A percentile compares a stretch with the other conserved stretches of the same genome.
phyloP scores from a whole-genome alignment of 2,888 invertebrate genomes.

The Steinernema hermaphroditum region DNA sequence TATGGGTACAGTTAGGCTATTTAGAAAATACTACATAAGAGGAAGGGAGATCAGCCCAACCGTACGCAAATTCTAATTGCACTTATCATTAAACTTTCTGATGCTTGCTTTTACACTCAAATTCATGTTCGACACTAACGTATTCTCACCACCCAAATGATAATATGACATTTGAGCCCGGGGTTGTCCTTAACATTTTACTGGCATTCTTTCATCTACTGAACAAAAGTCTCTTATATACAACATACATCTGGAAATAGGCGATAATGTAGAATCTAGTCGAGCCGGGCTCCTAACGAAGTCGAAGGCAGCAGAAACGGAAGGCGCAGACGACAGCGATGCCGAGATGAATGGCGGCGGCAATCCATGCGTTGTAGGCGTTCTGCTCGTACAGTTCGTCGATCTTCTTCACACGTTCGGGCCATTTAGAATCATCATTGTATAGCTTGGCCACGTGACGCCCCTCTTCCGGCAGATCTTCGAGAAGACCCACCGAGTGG shows the following conservation, averaged over 20 bases:
- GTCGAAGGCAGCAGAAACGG: constrained; percentile 17
- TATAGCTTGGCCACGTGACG: no score
- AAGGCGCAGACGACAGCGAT: constrained; percentile 9
- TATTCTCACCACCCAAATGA: no score
- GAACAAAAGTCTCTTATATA: constrained; percentile 20
- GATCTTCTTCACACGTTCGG: constrained; percentile 18
- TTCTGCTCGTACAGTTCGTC: constrained; percentile 33
- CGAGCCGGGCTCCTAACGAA: neutral
- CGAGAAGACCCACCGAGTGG: constrained; percentile 41
- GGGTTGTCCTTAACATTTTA: neutral
- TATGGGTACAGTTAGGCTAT: no score
- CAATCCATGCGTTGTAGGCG: constrained; percentile 36
- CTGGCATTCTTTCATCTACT: neutral
- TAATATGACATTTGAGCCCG: no score
- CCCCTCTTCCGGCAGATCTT: constrained; percentile 38
- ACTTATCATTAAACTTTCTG: no score
- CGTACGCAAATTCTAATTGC: no score
- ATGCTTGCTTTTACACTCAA: no score
- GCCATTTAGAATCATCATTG: constrained; percentile 19
- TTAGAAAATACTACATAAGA: no score
- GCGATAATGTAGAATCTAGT: neutral
- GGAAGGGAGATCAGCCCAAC: no score
- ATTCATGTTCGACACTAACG: no score
- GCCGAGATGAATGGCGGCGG: constrained; percentile 19
- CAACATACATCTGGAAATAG: constrained; percentile 13